A percentile compares a stretch with the other conserved stretches of the same genome.
phyloP scores from a whole-genome alignment of 2,797 vertebrate genomes.

The Podarcis siculus region DNA sequence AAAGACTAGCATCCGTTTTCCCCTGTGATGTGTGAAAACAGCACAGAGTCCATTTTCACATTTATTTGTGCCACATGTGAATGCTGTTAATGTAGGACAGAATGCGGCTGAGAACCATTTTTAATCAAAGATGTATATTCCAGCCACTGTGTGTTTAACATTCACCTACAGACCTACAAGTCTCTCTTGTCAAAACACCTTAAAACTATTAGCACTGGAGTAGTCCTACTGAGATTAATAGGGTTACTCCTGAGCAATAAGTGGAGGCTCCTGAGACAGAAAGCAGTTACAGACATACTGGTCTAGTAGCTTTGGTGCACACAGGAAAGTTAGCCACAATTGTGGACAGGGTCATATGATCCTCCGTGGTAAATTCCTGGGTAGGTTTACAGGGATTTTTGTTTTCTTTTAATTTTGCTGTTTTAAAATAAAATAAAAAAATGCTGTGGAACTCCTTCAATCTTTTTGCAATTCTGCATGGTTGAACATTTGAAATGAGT shows the following conservation, averaged over 20 bases:
- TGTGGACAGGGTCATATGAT: slow-evolving; percentile 48
- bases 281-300: slow-evolving; percentile 16
- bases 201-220: not conserved
- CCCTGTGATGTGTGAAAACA: not conserved
- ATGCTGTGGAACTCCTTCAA: slow-evolving; percentile 77
- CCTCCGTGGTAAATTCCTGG: slow-evolving; percentile 57
- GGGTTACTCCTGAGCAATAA: not conserved
- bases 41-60: not conserved
- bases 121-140: not conserved
- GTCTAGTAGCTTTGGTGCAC: slow-evolving; percentile 19
- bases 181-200: not conserved
- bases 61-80: not conserved
- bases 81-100: not conserved
- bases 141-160: not conserved
- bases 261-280: not conserved
- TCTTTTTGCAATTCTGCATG: slow-evolving; percentile 85
- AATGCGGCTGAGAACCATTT: not conserved
- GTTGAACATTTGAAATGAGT: slow-evolving; percentile 97
- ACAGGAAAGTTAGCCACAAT: slow-evolving; percentile 56
- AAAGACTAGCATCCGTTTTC: not conserved
- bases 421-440: slow-evolving; percentile 46
- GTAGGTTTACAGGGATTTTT: slow-evolving; percentile 63
- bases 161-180: not conserved
- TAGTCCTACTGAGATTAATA: not conserved
- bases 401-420: slow-evolving; percentile 73